Percentiles rank a stretch among this genome's conserved stretches.
These are phyloP conservation scores for Phortica magna DNA, from an alignment of 2,888 invertebrate species.

Conservation along the genomic window DNA sequence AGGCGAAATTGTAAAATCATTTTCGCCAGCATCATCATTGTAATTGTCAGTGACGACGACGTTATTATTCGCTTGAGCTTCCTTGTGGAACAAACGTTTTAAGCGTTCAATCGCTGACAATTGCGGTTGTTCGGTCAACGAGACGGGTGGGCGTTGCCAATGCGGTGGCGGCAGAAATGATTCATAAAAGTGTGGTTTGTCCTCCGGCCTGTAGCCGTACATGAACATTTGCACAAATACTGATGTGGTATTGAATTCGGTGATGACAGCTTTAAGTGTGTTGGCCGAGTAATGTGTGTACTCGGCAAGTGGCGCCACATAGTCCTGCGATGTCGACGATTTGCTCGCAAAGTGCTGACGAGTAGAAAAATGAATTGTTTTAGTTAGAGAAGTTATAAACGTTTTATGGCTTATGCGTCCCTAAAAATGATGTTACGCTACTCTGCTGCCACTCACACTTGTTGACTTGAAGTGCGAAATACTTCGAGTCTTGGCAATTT, in stretches of 20 bases:
- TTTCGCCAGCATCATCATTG: constrained; percentile 35
- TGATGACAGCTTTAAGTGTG: constrained; percentile 70
- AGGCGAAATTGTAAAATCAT: constrained; percentile 34
- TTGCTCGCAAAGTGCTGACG: constrained; percentile 58
- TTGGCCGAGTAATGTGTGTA: constrained; percentile 68
- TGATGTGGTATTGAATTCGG: constrained; percentile 60
- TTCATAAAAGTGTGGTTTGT: constrained; percentile 56
- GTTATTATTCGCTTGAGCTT: not conserved
- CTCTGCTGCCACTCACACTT: too few relatives aligned
- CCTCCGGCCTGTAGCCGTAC: constrained; percentile 67
- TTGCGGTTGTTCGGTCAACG: not conserved
- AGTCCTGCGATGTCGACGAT: constrained; percentile 40
- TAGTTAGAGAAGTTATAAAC: too few relatives aligned
- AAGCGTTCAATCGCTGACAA: constrained; percentile 55
- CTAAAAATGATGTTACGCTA: too few relatives aligned
- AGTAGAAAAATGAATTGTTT: too few relatives aligned
- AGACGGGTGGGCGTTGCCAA: constrained; percentile 35
- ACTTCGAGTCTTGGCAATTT: too few relatives aligned
- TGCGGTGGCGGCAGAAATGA: constrained; percentile 58
- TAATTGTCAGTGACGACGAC: constrained; percentile 5
- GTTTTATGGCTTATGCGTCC: too few relatives aligned
- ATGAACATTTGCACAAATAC: constrained; percentile 72
- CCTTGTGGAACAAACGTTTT: constrained; percentile 48
- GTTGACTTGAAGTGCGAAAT: too few relatives aligned
- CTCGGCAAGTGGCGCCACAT: constrained; percentile 61